phyloP scores from a whole-genome alignment of 2,797 vertebrate species.

The Artibeus jamaicensis region DNA sequence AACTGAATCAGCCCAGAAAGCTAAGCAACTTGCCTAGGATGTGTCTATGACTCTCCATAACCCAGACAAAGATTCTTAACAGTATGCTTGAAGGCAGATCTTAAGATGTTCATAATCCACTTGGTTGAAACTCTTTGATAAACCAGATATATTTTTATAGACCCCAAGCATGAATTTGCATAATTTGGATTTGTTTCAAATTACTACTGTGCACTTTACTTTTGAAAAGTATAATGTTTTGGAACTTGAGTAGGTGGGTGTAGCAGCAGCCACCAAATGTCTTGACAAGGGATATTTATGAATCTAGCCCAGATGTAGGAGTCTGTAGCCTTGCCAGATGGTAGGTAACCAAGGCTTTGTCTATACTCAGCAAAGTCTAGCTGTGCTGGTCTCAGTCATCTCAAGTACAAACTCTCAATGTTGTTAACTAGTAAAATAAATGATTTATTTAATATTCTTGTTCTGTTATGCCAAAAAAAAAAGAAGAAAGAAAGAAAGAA shows the following conservation, averaged over 20 bases:
- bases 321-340: neutral
- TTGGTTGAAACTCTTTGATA: constrained; percentile 28
- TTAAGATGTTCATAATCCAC: constrained; percentile 12
- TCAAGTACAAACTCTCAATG: neutral
- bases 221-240: constrained; percentile 29
- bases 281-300: neutral
- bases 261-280: neutral
- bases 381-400: neutral
- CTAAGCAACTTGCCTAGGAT: neutral
- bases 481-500: too few relatives aligned
- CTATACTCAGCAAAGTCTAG: neutral
- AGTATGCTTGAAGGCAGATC: neutral
- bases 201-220: neutral
- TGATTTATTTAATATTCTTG: constrained; percentile 23
- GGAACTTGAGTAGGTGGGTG: neutral
- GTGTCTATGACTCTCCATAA: neutral
- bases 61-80: neutral
- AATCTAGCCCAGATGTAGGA: neutral
- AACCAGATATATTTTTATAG: neutral
- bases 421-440: constrained; percentile 3
- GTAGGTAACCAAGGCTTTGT: neutral
- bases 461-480: neutral
- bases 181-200: constrained; percentile 28
- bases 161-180: constrained; percentile 8
- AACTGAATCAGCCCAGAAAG: neutral